Conservation (phyloP, 2,113 vertebrate species). For the Hirundichthys speculiger region DNA sequence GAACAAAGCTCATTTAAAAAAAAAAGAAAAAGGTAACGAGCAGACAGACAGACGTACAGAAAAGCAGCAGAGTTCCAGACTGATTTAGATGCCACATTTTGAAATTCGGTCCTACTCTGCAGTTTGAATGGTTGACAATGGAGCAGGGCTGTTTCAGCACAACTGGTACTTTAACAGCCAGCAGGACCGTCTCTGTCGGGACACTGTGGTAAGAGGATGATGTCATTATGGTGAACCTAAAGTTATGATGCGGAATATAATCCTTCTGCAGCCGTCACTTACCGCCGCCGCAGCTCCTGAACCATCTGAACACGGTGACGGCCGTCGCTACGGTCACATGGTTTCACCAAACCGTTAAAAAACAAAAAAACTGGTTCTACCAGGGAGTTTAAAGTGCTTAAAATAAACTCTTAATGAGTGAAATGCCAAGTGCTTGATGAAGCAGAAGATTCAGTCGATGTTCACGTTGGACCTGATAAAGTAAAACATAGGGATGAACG, state of each 20-base stretch:
- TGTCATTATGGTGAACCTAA: conserved; percentile 65
- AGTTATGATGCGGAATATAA: conserved; percentile 59
- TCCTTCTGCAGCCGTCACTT: conserved; percentile 24
- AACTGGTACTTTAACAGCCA: conserved; percentile 59
- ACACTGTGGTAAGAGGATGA: conserved; percentile 58
- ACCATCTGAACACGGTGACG: conserved; percentile 7
- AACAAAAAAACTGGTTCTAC: neutral
- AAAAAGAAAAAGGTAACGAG: neutral
- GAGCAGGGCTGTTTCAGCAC: conserved; percentile 65
- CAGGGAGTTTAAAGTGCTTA: conserved; percentile 42
- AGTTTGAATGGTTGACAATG: conserved; percentile 67
- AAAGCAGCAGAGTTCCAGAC: conserved; percentile 14
- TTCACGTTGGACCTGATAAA: neutral
- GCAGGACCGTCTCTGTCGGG: conserved; percentile 60
- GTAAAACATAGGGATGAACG: too few species aligned
- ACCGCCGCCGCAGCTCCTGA: conserved; percentile 23
- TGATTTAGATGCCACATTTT: conserved; percentile 39
- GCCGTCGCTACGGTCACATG: neutral
- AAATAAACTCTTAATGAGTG: conserved; percentile 28
- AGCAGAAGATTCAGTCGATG: conserved; percentile 13
- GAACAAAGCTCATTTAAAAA: too few species aligned
- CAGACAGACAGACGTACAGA: conserved; percentile 12
- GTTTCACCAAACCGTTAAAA: neutral
- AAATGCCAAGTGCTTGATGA: neutral
- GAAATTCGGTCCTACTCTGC: conserved; percentile 66